Conservation (phyloP, 1,140 invertebrate species). For the Frieseomelitta varia region DNA sequence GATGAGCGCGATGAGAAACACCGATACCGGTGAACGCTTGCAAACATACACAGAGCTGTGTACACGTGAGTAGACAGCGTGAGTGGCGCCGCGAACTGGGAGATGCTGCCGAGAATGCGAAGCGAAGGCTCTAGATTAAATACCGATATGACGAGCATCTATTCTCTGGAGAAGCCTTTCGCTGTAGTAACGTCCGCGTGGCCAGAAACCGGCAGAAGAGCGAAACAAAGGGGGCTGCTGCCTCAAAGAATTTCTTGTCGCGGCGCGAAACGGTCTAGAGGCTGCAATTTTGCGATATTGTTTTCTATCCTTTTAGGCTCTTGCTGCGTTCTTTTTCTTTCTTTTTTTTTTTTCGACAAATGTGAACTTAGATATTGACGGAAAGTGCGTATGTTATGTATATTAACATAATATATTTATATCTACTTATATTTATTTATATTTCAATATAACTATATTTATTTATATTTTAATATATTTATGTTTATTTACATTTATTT, state of each 20-base stretch:
- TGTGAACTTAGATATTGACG: neutral
- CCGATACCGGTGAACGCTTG: conserved; percentile 43
- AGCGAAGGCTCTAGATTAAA: conserved; percentile 65
- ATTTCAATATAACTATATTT: too few species aligned
- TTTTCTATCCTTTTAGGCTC: neutral
- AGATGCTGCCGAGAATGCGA: conserved; percentile 55
- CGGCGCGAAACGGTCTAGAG: conserved; percentile 15
- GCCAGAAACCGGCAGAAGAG: neutral
- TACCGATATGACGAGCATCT: conserved; percentile 57
- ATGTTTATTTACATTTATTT: too few species aligned
- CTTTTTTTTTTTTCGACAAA: neutral
- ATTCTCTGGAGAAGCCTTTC: conserved; percentile 43
- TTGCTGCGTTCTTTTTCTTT: too few species aligned
- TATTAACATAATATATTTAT: too few species aligned
- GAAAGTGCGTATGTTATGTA: too few species aligned
- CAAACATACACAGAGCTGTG: conserved; percentile 36
- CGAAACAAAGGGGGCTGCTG: conserved; percentile 35
- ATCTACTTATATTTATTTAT: too few species aligned
- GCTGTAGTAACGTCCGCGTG: neutral
- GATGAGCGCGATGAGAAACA: conserved; percentile 53
- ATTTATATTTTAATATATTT: too few species aligned
- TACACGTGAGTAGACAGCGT: conserved; percentile 36
- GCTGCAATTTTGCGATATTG: conserved; percentile 19
- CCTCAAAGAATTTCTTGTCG: conserved; percentile 48
- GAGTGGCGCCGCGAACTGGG: neutral